Evolutionary conservation across 2,113 vertebrate genomes (phyloP).

Genomic region (Nesogale talazaci): DNA sequence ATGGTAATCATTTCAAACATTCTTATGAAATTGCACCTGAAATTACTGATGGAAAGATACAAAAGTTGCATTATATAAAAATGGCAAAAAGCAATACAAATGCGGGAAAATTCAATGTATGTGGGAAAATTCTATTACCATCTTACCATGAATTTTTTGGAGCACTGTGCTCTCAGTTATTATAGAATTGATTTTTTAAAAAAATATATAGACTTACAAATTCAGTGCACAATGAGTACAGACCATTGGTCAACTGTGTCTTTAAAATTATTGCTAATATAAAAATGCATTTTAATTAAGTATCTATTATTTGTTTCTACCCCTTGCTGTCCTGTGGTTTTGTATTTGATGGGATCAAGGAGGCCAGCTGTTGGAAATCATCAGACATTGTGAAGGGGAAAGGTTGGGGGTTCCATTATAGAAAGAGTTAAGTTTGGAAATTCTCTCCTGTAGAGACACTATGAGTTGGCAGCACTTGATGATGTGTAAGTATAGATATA

Average conservation of each 20-base stretch:
- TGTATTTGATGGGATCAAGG: too few species aligned
- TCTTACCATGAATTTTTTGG: too few species aligned
- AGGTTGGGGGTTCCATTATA: too few species aligned
- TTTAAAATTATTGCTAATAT: not conserved
- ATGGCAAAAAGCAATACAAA: not conserved
- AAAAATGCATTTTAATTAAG: constrained; percentile 33
- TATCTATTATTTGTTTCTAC: too few species aligned
- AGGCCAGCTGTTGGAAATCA: too few species aligned
- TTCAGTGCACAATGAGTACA: not conserved
- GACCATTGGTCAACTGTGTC: not conserved
- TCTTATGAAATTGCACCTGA: not conserved
- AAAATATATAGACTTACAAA: not conserved
- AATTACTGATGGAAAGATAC: not conserved
- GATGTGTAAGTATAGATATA: not conserved
- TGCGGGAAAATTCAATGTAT: not conserved
- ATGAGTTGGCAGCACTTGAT: too few species aligned
- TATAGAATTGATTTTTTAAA: not conserved
- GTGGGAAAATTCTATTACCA: too few species aligned
- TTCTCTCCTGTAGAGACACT: too few species aligned
- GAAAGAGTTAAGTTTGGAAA: too few species aligned
- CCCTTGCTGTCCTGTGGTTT: not conserved
- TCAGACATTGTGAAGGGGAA: too few species aligned
- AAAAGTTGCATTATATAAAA: not conserved
- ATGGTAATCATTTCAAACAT: not conserved
- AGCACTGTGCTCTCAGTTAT: not conserved